A percentile compares a stretch with the other conserved stretches of the same genome.
phyloP scores from a whole-genome alignment of 1,140 invertebrate species.

The Magallana angulata region DNA sequence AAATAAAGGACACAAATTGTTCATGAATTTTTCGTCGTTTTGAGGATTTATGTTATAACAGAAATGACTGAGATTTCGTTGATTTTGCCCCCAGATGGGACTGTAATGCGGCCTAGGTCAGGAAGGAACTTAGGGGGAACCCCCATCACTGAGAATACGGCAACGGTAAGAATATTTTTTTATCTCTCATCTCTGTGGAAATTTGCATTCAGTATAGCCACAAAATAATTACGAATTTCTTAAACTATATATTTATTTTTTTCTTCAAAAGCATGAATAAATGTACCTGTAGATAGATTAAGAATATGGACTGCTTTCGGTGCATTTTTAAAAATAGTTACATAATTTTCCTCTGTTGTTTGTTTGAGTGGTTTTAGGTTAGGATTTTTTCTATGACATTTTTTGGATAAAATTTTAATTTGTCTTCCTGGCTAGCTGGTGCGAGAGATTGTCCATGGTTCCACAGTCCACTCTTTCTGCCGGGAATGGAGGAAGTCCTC shows the following conservation, averaged over 20 bases:
- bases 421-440: constrained; percentile 55
- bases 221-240: too few species aligned
- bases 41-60: background rate
- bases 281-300: background rate
- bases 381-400: too few species aligned
- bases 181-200: background rate
- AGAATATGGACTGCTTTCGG: too few species aligned
- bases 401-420: too few species aligned
- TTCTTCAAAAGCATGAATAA: background rate
- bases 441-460: constrained; percentile 62
- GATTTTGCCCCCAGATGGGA: constrained; percentile 23
- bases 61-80: constrained; percentile 20
- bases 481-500: constrained; percentile 62
- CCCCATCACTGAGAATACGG: constrained; percentile 63
- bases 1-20: too few species aligned
- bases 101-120: constrained; percentile 51
- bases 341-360: too few species aligned
- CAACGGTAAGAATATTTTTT: constrained; percentile 57
- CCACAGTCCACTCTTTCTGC: constrained; percentile 63
- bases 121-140: constrained; percentile 60
- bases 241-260: background rate
- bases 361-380: too few species aligned
- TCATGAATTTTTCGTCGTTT: too few species aligned
- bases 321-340: too few species aligned
- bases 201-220: too few species aligned